Conservation (phyloP, 2,888 invertebrate genomes). For the Mactromeris polynyma region DNA sequence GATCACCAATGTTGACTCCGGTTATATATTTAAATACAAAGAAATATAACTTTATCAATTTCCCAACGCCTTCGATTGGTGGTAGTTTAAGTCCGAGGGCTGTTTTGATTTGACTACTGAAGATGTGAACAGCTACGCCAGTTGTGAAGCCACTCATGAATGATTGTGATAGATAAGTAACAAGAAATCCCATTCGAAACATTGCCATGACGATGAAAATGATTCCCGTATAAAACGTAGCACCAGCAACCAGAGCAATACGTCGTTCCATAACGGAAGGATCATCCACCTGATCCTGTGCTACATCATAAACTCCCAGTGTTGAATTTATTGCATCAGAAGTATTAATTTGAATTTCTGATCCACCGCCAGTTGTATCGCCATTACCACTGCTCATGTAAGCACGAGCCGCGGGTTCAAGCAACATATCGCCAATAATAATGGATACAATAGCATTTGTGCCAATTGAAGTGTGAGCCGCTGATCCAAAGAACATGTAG, state of each 20-base stretch:
- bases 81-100: constrained; percentile 67
- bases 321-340: background rate
- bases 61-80: constrained; percentile 63
- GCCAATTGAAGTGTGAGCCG: constrained; percentile 77
- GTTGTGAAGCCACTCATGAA: constrained; percentile 79
- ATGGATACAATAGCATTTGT: constrained; percentile 80
- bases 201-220: constrained; percentile 74
- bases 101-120: constrained; percentile 73
- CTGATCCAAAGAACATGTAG: constrained; percentile 78
- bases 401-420: constrained; percentile 40
- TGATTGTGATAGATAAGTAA: constrained; percentile 76
- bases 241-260: constrained; percentile 74
- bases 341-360: background rate
- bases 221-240: constrained; percentile 68
- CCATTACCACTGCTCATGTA: constrained; percentile 30
- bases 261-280: constrained; percentile 53
- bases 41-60: constrained; percentile 88
- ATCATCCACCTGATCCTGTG: background rate
- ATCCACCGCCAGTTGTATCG: background rate
- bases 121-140: constrained; percentile 75
- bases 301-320: background rate
- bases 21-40: constrained; percentile 89
- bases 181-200: constrained; percentile 76
- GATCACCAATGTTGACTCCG: constrained; percentile 90
- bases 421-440: constrained; percentile 74